Conservation (phyloP, 2,888 invertebrate genomes). For the Flexamia atlantica region DNA sequence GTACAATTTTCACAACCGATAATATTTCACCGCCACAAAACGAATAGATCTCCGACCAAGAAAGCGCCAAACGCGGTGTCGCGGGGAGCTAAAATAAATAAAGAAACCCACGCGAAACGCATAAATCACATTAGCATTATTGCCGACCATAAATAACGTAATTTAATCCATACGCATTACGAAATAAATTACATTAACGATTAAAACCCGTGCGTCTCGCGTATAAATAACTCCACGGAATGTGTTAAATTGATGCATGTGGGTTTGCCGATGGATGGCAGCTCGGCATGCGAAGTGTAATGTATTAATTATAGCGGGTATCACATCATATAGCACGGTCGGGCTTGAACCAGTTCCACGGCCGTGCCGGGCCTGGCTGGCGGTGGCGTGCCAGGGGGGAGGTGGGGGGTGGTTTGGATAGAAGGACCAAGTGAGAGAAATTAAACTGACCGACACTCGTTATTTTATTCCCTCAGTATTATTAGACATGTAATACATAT, state of each 20-base stretch:
- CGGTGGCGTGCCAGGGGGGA: neutral
- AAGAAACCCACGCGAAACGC: slow-evolving; percentile 47
- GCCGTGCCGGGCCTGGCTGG: neutral
- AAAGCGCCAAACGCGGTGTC: slow-evolving; percentile 12
- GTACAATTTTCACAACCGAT: slow-evolving; percentile 11
- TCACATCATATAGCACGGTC: slow-evolving; percentile 28
- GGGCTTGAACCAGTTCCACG: slow-evolving; percentile 6
- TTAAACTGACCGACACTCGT: no score
- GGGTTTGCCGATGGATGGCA: slow-evolving; percentile 37
- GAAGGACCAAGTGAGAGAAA: no score
- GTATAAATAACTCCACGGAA: slow-evolving; percentile 42
- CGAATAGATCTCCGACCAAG: slow-evolving; percentile 19
- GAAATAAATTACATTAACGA: slow-evolving; percentile 52
- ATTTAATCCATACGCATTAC: slow-evolving; percentile 55
- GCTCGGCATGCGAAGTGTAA: slow-evolving; percentile 45
- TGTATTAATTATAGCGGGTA: slow-evolving; percentile 48
- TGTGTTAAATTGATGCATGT: slow-evolving; percentile 53
- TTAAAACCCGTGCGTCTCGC: slow-evolving; percentile 44
- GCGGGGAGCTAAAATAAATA: slow-evolving; percentile 46
- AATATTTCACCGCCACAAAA: slow-evolving; percentile 8
- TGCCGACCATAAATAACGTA: slow-evolving; percentile 52
- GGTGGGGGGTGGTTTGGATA: neutral
- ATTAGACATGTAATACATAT: no score
- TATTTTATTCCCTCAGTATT: no score
- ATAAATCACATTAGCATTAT: slow-evolving; percentile 47